A percentile compares a stretch with the other conserved stretches of the same genome.
Evolutionary conservation across 1,140 invertebrate genomes (phyloP).

Genomic region (Conus ventricosus): DNA sequence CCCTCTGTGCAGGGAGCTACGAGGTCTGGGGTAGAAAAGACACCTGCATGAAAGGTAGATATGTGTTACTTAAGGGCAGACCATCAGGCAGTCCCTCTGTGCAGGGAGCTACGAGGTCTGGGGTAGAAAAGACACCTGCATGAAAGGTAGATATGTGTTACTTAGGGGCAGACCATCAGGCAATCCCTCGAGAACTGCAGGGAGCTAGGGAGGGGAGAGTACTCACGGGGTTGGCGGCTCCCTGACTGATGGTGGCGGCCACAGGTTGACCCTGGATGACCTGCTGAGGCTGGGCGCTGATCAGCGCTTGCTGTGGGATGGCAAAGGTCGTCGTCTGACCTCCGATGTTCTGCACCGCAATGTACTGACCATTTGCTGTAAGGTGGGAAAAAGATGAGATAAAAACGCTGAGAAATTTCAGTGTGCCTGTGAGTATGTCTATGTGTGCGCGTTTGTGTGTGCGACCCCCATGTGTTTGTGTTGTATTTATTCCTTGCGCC

Average conservation of each 20-base stretch:
- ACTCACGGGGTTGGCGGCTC: neutral
- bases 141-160: too few species aligned
- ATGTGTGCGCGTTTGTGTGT: neutral
- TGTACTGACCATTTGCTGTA: conserved; percentile 60
- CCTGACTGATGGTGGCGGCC: neutral
- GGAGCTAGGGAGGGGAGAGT: too few species aligned
- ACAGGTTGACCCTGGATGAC: neutral
- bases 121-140: too few species aligned
- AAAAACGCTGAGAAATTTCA: neutral
- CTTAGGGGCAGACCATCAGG: too few species aligned
- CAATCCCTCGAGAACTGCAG: too few species aligned
- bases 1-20: too few species aligned
- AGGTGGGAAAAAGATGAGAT: neutral
- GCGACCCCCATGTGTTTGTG: neutral
- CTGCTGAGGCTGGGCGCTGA: conserved; percentile 13
- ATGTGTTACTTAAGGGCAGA: too few species aligned
- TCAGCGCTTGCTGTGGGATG: conserved; percentile 43
- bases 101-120: too few species aligned
- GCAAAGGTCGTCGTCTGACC: conserved; percentile 28
- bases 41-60: too few species aligned
- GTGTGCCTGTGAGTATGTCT: neutral
- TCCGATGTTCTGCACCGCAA: conserved; percentile 43
- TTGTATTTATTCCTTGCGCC: too few species aligned
- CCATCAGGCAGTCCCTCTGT: too few species aligned
- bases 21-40: too few species aligned